Conservation (phyloP, 2,113 vertebrate genomes). For the Copsychus sechellarum region DNA sequence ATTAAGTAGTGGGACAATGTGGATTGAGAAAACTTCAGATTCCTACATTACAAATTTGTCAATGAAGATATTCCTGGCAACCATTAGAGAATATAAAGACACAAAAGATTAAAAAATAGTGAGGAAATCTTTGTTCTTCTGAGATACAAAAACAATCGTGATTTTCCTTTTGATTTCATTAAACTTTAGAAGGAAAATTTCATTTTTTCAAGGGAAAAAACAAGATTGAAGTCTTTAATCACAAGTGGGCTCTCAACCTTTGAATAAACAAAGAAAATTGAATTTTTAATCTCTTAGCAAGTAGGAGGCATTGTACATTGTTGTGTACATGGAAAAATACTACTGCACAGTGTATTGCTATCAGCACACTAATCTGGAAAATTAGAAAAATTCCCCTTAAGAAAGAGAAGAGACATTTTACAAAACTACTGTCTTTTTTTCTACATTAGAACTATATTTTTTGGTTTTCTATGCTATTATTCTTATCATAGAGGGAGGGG, state of each 20-base stretch:
- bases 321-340: not conserved
- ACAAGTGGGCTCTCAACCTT: not conserved
- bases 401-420: not conserved
- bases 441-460: not conserved
- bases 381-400: not conserved
- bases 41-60: not conserved
- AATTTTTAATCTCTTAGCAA: not conserved
- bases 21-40: not conserved
- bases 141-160: not conserved
- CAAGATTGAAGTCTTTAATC: fast-evolving
- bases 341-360: not conserved
- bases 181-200: not conserved
- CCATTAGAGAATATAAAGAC: not conserved
- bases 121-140: not conserved
- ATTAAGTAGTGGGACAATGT: not conserved
- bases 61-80: not conserved
- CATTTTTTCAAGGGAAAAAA: not conserved
- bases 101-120: not conserved
- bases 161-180: not conserved
- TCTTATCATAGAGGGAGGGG: not conserved
- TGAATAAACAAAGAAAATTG: not conserved
- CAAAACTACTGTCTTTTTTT: not conserved
- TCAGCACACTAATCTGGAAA: not conserved
- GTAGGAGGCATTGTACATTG: not conserved
- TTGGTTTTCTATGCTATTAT: not conserved